Percentiles rank a stretch among this genome's conserved stretches.
These are phyloP conservation scores for Chelmon rostratus DNA, from an alignment of 2,797 vertebrate species.

Conservation along the genomic window DNA sequence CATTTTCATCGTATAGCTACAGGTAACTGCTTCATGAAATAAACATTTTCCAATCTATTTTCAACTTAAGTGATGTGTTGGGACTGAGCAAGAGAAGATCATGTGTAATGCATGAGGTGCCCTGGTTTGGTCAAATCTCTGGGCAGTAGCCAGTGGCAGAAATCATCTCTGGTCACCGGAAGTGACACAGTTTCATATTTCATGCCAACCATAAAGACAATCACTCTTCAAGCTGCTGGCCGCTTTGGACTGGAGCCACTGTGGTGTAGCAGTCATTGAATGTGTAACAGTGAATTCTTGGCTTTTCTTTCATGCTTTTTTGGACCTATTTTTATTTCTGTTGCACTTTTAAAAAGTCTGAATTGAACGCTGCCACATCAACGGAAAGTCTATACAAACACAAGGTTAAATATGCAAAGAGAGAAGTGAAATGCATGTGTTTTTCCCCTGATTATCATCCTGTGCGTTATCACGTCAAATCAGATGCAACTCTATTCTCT, in stretches of 20 bases:
- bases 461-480: neutral
- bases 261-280: neutral
- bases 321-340: neutral
- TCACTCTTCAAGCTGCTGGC: constrained; percentile 1
- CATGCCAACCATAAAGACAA: constrained; percentile 18
- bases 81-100: constrained; percentile 19
- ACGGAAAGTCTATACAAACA: neutral
- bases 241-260: neutral
- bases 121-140: constrained; percentile 29
- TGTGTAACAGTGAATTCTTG: neutral
- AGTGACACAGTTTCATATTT: constrained; percentile 32
- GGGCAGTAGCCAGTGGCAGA: constrained; percentile 10
- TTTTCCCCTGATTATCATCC: neutral
- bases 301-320: neutral
- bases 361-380: neutral
- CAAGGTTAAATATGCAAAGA: too few species aligned
- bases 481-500: neutral
- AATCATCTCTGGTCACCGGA: constrained; percentile 14
- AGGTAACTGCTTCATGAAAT: constrained; percentile 40
- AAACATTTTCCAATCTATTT: constrained; percentile 32
- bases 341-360: neutral
- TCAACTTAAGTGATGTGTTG: constrained; percentile 12
- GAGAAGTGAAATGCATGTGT: neutral
- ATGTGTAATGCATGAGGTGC: constrained; percentile 48
- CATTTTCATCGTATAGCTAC: constrained; percentile 35